Conservation (phyloP, 2,888 invertebrate species). For the Trachelus troglodyta region DNA sequence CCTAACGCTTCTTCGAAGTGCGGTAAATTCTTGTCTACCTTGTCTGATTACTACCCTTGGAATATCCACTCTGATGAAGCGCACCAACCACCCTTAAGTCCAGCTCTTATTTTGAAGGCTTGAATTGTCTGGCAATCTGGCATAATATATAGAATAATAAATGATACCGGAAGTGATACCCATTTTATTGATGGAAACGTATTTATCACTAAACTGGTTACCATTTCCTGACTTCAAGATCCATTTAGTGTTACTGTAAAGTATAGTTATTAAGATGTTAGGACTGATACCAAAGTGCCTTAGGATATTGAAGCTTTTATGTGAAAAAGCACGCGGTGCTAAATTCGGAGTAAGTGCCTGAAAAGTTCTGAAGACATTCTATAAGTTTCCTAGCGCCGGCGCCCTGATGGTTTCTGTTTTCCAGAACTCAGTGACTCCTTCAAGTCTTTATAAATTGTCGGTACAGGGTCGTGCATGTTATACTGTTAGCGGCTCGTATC, state of each 20-base stretch:
- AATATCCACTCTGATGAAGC: background rate
- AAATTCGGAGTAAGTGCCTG: background rate
- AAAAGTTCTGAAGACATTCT: background rate
- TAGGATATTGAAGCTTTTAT: constrained; percentile 12
- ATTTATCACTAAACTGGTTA: background rate
- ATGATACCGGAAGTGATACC: background rate
- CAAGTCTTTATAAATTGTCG: background rate
- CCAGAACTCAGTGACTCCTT: background rate
- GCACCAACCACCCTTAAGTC: background rate
- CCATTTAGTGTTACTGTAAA: background rate
- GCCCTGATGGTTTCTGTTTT: constrained; percentile 20
- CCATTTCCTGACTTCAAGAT: background rate
- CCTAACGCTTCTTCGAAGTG: background rate
- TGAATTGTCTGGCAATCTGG: background rate
- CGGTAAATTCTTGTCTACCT: background rate
- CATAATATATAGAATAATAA: background rate
- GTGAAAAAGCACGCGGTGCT: background rate
- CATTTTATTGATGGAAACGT: background rate
- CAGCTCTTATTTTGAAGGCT: background rate
- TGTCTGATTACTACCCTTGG: background rate
- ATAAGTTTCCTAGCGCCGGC: constrained; percentile 29
- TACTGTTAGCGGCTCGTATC: constrained; percentile 26
- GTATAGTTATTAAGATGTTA: background rate
- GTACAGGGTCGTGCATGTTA: background rate
- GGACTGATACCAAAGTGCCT: background rate